Conservation (phyloP, 2,113 vertebrate species). For the Calidris pygmaea region DNA sequence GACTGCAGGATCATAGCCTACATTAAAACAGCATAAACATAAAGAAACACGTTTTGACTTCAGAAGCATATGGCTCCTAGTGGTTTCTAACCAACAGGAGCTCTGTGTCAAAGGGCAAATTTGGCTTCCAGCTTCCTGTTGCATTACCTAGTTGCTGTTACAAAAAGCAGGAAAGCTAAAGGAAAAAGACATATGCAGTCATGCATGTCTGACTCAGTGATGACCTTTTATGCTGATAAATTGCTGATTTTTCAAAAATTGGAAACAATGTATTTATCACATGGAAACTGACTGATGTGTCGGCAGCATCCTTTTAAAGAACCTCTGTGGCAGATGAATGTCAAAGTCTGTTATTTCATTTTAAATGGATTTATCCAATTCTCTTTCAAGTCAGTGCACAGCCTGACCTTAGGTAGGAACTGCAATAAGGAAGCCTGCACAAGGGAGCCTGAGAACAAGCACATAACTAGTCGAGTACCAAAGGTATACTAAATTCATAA, state of each 20-base stretch:
- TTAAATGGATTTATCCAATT: not conserved
- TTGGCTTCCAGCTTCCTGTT: not conserved
- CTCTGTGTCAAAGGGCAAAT: slow-evolving; percentile 31
- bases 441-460: not conserved
- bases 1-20: not conserved
- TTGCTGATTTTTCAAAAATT: not conserved
- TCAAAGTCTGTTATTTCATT: not conserved
- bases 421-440: not conserved
- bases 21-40: slow-evolving; percentile 13
- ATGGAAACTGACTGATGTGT: not conserved
- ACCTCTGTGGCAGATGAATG: not conserved
- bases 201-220: not conserved
- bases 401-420: not conserved
- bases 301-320: not conserved
- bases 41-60: not conserved
- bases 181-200: not conserved
- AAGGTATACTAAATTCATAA: not conserved
- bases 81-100: not conserved
- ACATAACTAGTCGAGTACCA: not conserved
- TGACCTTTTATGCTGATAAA: not conserved
- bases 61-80: slow-evolving; percentile 1
- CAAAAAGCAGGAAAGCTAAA: not conserved
- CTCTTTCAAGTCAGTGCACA: not conserved
- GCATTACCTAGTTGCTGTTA: not conserved
- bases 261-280: slow-evolving; percentile 20